Conservation (phyloP, 2,888 invertebrate genomes). For the Agonopterix arenella region DNA sequence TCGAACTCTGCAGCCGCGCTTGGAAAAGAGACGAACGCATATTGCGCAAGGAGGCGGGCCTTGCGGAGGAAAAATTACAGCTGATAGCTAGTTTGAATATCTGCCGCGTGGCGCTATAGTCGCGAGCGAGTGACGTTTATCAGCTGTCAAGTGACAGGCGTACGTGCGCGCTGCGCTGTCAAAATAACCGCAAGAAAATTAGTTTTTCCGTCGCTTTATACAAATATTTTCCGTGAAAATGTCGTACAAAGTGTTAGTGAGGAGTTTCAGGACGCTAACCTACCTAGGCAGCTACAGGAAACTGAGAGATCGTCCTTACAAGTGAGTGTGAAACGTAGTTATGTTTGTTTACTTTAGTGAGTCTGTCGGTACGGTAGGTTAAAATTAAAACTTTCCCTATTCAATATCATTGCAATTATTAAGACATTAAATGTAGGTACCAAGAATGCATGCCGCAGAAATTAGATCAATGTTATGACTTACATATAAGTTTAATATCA, state of each 20-base stretch:
- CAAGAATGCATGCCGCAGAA: too few species aligned
- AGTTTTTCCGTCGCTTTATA: conserved; percentile 2
- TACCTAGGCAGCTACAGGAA: conserved; percentile 62
- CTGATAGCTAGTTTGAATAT: conserved; percentile 48
- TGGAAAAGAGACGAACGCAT: conserved; percentile 66
- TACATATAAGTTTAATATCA: too few species aligned
- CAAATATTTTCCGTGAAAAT: conserved; percentile 26
- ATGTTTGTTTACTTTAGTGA: too few species aligned
- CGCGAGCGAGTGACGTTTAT: conserved; percentile 30
- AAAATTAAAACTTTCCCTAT: too few species aligned
- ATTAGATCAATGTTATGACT: too few species aligned
- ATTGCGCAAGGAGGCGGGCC: conserved; percentile 60
- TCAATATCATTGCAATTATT: too few species aligned
- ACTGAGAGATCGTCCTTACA: conserved; percentile 47
- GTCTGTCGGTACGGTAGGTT: too few species aligned
- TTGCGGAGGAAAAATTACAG: conserved; percentile 65
- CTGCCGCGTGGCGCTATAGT: conserved; percentile 35
- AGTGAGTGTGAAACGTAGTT: conserved; percentile 31
- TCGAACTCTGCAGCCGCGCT: conserved; percentile 50
- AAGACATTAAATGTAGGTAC: too few species aligned
- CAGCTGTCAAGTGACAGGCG: conserved; percentile 5
- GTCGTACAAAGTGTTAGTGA: conserved; percentile 51
- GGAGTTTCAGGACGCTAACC: conserved; percentile 51
- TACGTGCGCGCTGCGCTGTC: conserved; percentile 17
- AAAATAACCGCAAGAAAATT: conserved; percentile 15